A percentile compares a stretch with the other conserved stretches of the same genome.
Conservation (phyloP, 2,113 vertebrate species). For the Hippocampus abdominalis region DNA sequence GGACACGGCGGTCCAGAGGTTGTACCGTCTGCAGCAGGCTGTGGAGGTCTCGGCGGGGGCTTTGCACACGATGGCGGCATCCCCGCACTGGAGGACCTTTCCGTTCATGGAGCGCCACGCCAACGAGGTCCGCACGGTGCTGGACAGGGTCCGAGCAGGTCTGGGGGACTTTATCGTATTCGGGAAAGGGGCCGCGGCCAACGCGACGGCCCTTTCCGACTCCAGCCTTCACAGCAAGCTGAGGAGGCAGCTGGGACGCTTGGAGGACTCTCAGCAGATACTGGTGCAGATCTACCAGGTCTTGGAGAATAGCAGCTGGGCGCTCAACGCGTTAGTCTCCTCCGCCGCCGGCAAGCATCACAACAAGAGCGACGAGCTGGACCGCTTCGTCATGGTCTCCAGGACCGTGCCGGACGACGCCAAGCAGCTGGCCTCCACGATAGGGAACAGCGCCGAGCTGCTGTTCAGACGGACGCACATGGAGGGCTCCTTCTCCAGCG, state of each 20-base stretch:
- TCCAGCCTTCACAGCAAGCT: constrained; percentile 82
- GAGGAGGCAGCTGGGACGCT: constrained; percentile 82
- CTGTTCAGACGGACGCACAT: constrained; percentile 74
- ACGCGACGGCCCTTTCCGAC: constrained; percentile 80
- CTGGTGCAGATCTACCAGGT: constrained; percentile 83
- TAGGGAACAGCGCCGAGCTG: constrained; percentile 77
- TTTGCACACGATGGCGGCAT: constrained; percentile 74
- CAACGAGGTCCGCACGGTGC: constrained; percentile 77
- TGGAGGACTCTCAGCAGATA: constrained; percentile 92
- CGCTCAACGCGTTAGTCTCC: constrained; percentile 73
- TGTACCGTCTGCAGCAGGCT: constrained; percentile 78
- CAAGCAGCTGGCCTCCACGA: constrained; percentile 85
- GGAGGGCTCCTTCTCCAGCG: constrained; percentile 47
- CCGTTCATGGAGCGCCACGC: constrained; percentile 83
- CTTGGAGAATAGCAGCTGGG: constrained; percentile 82
- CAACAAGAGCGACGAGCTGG: constrained; percentile 85
- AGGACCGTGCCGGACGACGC: constrained; percentile 83
- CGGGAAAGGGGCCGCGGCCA: constrained; percentile 76
- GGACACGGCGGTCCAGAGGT: constrained; percentile 82
- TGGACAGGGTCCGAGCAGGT: constrained; percentile 79
- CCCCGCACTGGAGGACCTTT: constrained; percentile 83
- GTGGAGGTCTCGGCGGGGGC: constrained; percentile 74
- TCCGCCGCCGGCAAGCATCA: constrained; percentile 65
- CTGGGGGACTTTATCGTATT: constrained; percentile 83
- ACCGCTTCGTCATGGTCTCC: constrained; percentile 91